Conservation (phyloP, 2,888 invertebrate species). For the Caprella mutica region DNA sequence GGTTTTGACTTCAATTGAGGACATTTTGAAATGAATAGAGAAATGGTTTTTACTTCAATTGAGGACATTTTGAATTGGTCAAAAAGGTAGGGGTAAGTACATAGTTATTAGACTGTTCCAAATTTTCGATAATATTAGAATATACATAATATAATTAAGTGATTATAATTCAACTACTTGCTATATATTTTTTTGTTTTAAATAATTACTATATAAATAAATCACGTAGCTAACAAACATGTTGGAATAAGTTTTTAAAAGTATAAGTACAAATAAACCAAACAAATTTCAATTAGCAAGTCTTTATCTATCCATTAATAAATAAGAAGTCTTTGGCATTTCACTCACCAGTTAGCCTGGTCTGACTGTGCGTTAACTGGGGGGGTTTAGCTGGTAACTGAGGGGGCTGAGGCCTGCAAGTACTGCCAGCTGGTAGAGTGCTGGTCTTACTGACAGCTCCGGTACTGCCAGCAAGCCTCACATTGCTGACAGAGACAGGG, state of each 20-base stretch:
- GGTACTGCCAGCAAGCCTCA: not conserved
- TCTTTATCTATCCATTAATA: too few relatives aligned
- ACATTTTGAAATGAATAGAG: not conserved
- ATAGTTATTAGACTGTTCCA: too few relatives aligned
- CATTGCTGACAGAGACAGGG: not conserved
- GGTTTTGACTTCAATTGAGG: not conserved
- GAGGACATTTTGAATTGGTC: not conserved
- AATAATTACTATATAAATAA: too few relatives aligned
- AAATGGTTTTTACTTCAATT: not conserved
- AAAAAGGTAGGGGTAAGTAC: not conserved
- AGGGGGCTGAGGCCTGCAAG: conserved; percentile 19
- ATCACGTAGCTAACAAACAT: too few relatives aligned
- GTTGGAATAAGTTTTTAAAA: too few relatives aligned
- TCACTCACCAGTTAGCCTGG: conserved; percentile 31
- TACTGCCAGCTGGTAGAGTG: not conserved
- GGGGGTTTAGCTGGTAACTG: conserved; percentile 33
- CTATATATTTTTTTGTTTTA: too few relatives aligned
- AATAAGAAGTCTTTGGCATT: too few relatives aligned
- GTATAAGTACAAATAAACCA: too few relatives aligned
- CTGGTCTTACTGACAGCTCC: not conserved
- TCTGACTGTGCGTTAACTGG: conserved; percentile 28
- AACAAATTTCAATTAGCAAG: too few relatives aligned
- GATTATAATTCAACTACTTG: too few relatives aligned
- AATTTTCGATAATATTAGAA: not conserved
- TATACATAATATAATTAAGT: too few relatives aligned